phyloP scores from a whole-genome alignment of 92 coral and sea anemone genomes.

The Phenganax subtilis region DNA sequence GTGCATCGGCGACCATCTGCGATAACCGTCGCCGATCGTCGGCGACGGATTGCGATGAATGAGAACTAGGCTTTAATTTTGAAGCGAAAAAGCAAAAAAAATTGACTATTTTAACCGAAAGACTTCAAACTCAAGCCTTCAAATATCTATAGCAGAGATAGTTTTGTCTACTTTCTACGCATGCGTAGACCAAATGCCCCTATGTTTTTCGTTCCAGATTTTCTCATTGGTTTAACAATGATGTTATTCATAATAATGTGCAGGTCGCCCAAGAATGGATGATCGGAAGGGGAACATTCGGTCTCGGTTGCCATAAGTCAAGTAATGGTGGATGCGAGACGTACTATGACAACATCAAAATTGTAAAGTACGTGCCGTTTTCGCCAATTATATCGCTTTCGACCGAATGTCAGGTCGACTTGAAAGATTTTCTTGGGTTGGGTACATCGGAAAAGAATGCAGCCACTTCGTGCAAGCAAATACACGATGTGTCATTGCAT shows the following conservation, averaged over 20 bases:
- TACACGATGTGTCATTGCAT: constrained; percentile 53
- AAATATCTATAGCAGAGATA: background rate
- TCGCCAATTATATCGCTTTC: constrained; percentile 36
- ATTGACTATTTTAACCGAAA: no score
- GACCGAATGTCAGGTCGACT: constrained; percentile 36
- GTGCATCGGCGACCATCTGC: no score
- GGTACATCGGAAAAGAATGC: constrained; percentile 44
- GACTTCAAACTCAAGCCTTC: background rate
- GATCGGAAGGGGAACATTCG: constrained; percentile 59
- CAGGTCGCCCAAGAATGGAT: constrained; percentile 57
- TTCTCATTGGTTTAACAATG: constrained; percentile 64
- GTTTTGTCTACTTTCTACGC: background rate
- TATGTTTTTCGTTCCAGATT: constrained; percentile 15
- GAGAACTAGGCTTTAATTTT: no score
- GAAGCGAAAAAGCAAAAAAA: no score
- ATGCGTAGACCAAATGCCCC: background rate
- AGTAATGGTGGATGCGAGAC: constrained; percentile 52
- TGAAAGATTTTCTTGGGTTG: background rate
- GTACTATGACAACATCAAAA: constrained; percentile 69
- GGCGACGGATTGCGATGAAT: no score
- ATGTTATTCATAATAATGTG: constrained; percentile 56
- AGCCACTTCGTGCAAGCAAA: constrained; percentile 73
- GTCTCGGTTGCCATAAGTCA: constrained; percentile 58
- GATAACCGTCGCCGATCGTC: no score
- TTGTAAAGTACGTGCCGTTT: constrained; percentile 45